Evolutionary conservation across 2,888 invertebrate genomes (phyloP), one percentile per base, ranked within the genome.

Genomic region (Cacoxenus indagator): DNA sequence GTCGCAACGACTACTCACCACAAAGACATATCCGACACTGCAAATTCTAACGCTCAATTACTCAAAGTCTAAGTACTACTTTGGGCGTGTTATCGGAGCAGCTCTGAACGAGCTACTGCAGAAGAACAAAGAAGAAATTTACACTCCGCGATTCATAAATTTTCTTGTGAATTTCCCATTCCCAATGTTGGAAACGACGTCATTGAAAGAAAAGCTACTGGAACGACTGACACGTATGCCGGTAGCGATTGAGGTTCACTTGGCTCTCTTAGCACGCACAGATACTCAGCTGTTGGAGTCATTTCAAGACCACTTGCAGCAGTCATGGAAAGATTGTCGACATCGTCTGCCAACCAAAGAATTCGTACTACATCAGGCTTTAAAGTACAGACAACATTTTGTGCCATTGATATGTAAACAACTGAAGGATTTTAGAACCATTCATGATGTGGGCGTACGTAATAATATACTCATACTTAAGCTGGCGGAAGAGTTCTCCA

Each of bases 381-480:
- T 82, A 0, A 72, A 70, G 6, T 70, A 83, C n/a, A 74, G 78
- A 14, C 70, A 72, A 14, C 86, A 87, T 70, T 87, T 86, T 75
- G 79, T 86, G 11, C 81, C 83, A 3, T 66, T 76, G 2, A 43
- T 84, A 27, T 74, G 79, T 45, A 76, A 75, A 55, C 75, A 83
- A n/a, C 67, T 82, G 5, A 83, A 80, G 59, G 75, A 71, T 22
- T 82, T 84, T 14, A 70, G 69, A 0, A 72, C 74, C 22, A 73
- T 86, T 14, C 14, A 61, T 1, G 84, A 87, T 70, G 73, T 69
- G 2, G 76, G 74, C 4, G 55, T 86, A 8, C 76, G 84, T 4
- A 87, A 86, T 27, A 84, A 79, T 67, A 55, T 87, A 45, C 75
- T 87, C 5, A 78, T 87, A 57, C 72, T 87, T 1, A 85, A 85